Evolutionary conservation across 1,140 invertebrate genomes (phyloP), one percentile per base, ranked within the genome.

Genomic region (Pinna nobilis): DNA sequence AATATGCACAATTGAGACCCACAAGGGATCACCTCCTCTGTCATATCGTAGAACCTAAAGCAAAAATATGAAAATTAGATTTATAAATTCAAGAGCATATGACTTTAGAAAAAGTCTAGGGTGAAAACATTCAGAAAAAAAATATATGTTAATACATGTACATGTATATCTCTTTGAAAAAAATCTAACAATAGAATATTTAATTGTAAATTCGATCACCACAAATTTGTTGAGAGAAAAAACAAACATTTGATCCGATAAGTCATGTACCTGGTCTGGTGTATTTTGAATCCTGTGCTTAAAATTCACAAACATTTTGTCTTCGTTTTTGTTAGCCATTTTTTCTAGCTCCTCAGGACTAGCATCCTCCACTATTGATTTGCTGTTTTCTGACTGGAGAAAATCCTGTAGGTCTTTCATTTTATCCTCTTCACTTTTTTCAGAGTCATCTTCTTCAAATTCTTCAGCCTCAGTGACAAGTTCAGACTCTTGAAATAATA

Each of bases 11-110:
- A 86, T 78, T 39, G 95, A 94, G 50, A 97, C 95, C 92, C 94
- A 97, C 1, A 98, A 86, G 25, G 96, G 94, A 47, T 88, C 82
- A 3, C 94, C 95, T 53, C 91, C 93, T 83, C 93, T 91, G 35
- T 95, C 90, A 88, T 98, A 98, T n/a, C 93, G 90, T 41, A 98
- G 84, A 59, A 98, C 93, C 92, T 97, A 94, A 30, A 72, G 71
- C 93, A 92, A n/a, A n/a, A n/a, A n/a, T n/a, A n/a, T n/a, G n/a
- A n/a, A n/a, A n/a, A n/a, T n/a, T n/a, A n/a, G n/a, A n/a, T n/a
- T n/a, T n/a, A n/a, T n/a, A n/a, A n/a, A n/a, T n/a, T n/a, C n/a
- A n/a, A n/a, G n/a, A n/a, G n/a, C n/a, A n/a, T n/a, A n/a, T n/a
- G n/a, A n/a, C n/a, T n/a, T n/a, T n/a, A n/a, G n/a, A n/a, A n/a